phyloP scores from a whole-genome alignment of 2,113 vertebrate species.

The Solea senegalensis region DNA sequence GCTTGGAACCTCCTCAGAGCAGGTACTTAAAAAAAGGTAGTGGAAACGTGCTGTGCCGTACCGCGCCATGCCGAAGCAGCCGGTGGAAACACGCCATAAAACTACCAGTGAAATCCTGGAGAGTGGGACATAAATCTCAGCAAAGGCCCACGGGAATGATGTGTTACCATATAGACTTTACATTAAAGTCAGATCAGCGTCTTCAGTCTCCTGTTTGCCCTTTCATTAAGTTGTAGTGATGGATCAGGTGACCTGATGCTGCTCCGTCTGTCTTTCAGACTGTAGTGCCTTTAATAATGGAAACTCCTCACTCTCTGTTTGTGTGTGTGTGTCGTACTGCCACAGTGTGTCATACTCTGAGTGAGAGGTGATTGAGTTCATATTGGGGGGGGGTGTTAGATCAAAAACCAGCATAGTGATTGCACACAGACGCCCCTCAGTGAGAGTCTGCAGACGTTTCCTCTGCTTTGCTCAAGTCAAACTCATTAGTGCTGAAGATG shows the following conservation, averaged over 20 bases:
- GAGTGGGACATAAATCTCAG: too few relatives aligned
- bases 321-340: neutral
- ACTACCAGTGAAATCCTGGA: too few relatives aligned
- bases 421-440: neutral
- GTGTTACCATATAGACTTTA: too few relatives aligned
- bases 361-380: conserved; percentile 5
- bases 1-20: too few relatives aligned
- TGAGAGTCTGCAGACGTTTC: neutral
- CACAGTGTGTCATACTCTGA: neutral
- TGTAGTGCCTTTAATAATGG: neutral
- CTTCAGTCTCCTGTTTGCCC: neutral
- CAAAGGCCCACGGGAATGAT: too few relatives aligned
- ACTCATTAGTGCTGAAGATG: conserved; percentile 10
- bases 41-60: too few relatives aligned
- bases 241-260: conserved; percentile 13
- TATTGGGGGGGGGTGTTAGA: neutral
- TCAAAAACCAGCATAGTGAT: conserved; percentile 6
- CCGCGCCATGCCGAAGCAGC: too few relatives aligned
- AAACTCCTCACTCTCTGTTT: neutral
- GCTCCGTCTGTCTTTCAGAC: conserved; percentile 6
- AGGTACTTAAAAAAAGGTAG: too few relatives aligned
- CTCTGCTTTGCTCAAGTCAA: neutral
- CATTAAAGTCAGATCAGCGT: too few relatives aligned
- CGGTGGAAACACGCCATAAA: too few relatives aligned
- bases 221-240: neutral